Percentiles rank a stretch among this genome's conserved stretches.
phyloP scores from a whole-genome alignment of 2,888 invertebrate species.

The Campoletis raptor region DNA sequence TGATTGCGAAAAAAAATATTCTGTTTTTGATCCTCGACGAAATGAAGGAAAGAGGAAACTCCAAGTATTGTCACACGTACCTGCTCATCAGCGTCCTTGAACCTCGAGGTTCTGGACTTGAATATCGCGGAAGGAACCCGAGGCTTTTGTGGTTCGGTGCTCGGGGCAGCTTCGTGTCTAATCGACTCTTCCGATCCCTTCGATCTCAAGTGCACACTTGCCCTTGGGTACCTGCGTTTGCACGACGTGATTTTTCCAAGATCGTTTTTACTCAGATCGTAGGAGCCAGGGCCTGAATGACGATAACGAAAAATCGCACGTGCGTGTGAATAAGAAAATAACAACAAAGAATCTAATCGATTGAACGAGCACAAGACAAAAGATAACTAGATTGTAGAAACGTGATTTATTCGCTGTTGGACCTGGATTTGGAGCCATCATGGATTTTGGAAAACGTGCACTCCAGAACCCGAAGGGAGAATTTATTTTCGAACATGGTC shows the following conservation, averaged over 20 bases:
- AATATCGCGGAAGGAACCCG: constrained; percentile 73
- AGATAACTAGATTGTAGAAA: not conserved
- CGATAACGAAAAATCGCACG: not conserved
- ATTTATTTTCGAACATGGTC: constrained; percentile 46
- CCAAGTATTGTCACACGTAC: constrained; percentile 21
- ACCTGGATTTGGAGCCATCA: constrained; percentile 37
- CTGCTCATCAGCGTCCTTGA: constrained; percentile 56
- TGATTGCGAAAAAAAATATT: not conserved
- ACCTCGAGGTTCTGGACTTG: constrained; percentile 69
- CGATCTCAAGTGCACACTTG: constrained; percentile 53
- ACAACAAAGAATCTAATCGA: not conserved
- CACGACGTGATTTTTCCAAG: constrained; percentile 58
- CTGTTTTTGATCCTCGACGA: not conserved
- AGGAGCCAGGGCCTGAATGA: constrained; percentile 53
- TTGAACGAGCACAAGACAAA: not conserved
- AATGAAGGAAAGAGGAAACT: not conserved
- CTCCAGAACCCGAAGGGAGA: constrained; percentile 63
- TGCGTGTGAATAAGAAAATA: not conserved
- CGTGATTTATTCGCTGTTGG: not conserved
- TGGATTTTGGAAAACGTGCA: constrained; percentile 44
- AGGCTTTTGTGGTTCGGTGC: constrained; percentile 23
- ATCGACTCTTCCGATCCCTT: constrained; percentile 55
- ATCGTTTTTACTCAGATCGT: constrained; percentile 64
- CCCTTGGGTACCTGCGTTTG: constrained; percentile 59
- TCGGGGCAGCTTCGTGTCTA: constrained; percentile 59